Conservation (phyloP, 2,113 vertebrate genomes). For the Lophotis ruficrista region DNA sequence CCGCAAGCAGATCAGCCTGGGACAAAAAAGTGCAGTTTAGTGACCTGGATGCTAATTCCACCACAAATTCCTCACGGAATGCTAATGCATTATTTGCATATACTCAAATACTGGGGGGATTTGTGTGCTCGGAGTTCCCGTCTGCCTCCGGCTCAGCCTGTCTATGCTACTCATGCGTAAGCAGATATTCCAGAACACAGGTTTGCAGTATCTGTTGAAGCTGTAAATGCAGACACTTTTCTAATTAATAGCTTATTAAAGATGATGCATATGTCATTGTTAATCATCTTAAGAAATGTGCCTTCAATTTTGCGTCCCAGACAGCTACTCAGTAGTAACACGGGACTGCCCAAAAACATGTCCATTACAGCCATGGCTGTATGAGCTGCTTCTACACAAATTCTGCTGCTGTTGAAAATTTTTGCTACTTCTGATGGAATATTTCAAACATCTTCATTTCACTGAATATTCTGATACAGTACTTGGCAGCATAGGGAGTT, state of each 20-base stretch:
- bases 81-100: conserved; percentile 25
- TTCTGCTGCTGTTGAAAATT: neutral
- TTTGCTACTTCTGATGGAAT: neutral
- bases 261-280: neutral
- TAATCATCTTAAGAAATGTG: neutral
- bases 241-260: conserved; percentile 8
- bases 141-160: neutral
- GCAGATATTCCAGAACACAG: neutral
- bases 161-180: neutral
- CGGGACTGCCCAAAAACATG: neutral
- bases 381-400: neutral
- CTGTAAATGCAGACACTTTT: neutral
- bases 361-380: neutral
- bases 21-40: neutral
- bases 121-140: neutral
- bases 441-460: neutral
- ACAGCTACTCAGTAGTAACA: neutral
- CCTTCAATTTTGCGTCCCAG: neutral
- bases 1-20: neutral
- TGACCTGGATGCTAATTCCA: conserved; percentile 45
- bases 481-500: neutral
- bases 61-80: neutral
- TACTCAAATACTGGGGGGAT: neutral
- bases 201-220: neutral
- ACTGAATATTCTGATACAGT: neutral